Evolutionary conservation across 2,888 invertebrate species (phyloP).

Genomic region (Caenorhabditis parvicauda): DNA sequence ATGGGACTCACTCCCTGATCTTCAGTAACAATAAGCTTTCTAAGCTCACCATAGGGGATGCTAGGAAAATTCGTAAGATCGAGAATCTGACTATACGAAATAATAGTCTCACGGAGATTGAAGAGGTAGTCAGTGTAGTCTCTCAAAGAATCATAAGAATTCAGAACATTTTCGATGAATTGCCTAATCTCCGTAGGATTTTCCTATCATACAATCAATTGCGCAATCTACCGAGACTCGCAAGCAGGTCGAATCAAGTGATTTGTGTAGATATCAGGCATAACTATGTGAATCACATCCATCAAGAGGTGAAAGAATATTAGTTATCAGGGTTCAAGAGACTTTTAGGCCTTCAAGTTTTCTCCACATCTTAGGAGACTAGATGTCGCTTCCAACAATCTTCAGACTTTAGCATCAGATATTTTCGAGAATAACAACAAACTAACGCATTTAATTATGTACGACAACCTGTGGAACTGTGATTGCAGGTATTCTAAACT

Average conservation of each 20-base stretch:
- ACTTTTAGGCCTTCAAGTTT: not conserved
- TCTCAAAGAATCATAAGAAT: not conserved
- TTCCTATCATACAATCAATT: slow-evolving; percentile 45
- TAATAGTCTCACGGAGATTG: slow-evolving; percentile 13
- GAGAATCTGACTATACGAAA: slow-evolving; percentile 17
- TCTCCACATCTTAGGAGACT: not conserved
- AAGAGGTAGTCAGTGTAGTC: slow-evolving; percentile 7
- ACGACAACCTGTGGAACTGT: slow-evolving; percentile 55
- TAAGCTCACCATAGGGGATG: slow-evolving; percentile 10
- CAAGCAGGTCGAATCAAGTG: slow-evolving; percentile 17
- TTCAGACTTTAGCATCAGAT: slow-evolving; percentile 7
- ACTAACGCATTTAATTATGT: not conserved
- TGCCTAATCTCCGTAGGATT: slow-evolving; percentile 40
- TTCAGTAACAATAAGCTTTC: slow-evolving; percentile 10
- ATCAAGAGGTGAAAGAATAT: not conserved
- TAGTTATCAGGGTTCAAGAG: not conserved
- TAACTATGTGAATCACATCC: not conserved
- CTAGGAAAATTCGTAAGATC: slow-evolving; percentile 11
- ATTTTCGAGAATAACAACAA: not conserved
- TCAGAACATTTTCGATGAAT: slow-evolving; percentile 42
- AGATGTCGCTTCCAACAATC: slow-evolving; percentile 1
- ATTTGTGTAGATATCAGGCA: slow-evolving; percentile 9
- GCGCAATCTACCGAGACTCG: slow-evolving; percentile 29
- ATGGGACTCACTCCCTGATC: slow-evolving; percentile 13
- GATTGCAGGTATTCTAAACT: slow-evolving; percentile 41